Evolutionary conservation across 1,140 invertebrate species (phyloP), one percentile per base, ranked within the genome.

Genomic region (Drosophila pachea): DNA sequence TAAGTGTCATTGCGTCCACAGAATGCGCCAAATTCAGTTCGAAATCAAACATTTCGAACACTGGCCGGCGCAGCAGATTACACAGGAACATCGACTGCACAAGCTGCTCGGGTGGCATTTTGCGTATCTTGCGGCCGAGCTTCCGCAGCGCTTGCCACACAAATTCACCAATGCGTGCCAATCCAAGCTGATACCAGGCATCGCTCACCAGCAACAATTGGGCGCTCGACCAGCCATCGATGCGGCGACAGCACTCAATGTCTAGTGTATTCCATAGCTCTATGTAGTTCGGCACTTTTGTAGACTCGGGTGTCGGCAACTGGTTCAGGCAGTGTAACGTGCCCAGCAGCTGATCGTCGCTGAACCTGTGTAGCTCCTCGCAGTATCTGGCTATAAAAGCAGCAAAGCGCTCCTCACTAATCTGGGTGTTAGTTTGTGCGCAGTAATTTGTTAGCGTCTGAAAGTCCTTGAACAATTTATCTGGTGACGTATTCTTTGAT

Each of bases 251-350:
- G 61, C 92, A 92, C 45, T 92, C 88, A 16, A 90, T 88, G 70
- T 93, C 91, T 36, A 94, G 66, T n/a, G 86, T 88, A 47, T 90
- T 90, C 89, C 91, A 91, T 2, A 93, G 75, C 65, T 92, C 90
- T 68, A 91, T 88, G 74, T 88, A 91, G 76, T 91, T 91, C 14
- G 68, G 75, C 0, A 71, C 65, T 8, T 78, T 78, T 5, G 87
- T 76, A 1, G 77, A 76, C 11, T 76, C 75, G 11, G 81, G 83
- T 33, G 43, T 38, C 5, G 91, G 91, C 72, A 89, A 78, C 35
- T 87, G 70, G 14, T 42, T 48, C 3, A 92, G 33, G 47, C 68
- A 76, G 5, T 69, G 50, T 31, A 91, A 64, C 1, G 91, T 61
- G 9, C 76, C 63, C 4, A 89, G 31, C 31, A 92, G 55, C 64